Percentiles rank a stretch among this genome's conserved stretches.
Evolutionary conservation across 2,113 vertebrate genomes (phyloP).

Genomic region (Plectropomus leopardus): DNA sequence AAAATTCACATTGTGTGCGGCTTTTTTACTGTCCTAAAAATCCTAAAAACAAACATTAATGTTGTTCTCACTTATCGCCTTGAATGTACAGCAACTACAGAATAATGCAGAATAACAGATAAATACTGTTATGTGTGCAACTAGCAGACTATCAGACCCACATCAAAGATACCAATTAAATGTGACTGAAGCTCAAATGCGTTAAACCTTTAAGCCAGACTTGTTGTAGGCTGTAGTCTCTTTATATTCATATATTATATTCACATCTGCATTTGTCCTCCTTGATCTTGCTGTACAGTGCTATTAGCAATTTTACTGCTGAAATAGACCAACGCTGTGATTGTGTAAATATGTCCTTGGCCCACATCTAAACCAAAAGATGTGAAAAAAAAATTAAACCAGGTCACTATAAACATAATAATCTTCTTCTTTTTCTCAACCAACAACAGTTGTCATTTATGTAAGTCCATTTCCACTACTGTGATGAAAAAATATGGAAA

Average conservation of each 20-base stretch:
- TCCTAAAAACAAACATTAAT: too few relatives aligned
- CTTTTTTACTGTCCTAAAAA: too few relatives aligned
- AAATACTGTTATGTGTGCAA: background rate
- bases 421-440: background rate
- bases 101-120: background rate
- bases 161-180: background rate
- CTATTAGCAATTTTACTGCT: background rate
- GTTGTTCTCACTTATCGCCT: too few relatives aligned
- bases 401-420: background rate
- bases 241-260: too few relatives aligned
- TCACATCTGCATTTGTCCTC: too few relatives aligned
- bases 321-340: background rate
- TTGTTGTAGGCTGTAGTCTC: background rate
- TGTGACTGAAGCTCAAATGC: background rate
- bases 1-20: too few relatives aligned
- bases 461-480: too few relatives aligned
- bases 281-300: background rate
- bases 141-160: background rate
- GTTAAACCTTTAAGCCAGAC: too few relatives aligned
- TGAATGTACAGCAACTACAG: background rate
- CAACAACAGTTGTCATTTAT: background rate
- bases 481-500: too few relatives aligned
- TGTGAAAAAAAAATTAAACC: background rate
- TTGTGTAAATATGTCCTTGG: background rate
- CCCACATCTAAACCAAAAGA: background rate